Percentiles rank a stretch among this genome's conserved stretches.
These are phyloP conservation scores for Tenebrio molitor DNA, from an alignment of 1,140 invertebrate genomes.

Conservation along the genomic window DNA sequence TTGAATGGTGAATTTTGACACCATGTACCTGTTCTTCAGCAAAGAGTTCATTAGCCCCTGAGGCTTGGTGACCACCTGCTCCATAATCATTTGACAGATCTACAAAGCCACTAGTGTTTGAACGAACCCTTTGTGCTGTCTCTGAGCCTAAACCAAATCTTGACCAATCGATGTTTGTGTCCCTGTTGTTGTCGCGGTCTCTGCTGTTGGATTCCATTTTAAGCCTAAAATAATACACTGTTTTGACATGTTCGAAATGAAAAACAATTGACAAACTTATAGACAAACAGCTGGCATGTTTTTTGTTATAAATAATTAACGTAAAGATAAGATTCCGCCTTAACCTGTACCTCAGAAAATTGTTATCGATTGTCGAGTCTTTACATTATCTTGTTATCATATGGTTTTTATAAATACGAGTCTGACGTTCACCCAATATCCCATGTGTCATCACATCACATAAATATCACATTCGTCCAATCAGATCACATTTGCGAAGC, in stretches of 20 bases:
- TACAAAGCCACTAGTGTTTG: slow-evolving; percentile 76
- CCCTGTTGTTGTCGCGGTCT: slow-evolving; percentile 54
- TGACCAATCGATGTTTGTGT: slow-evolving; percentile 69
- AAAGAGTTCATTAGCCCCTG: slow-evolving; percentile 88
- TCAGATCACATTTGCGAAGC: too few relatives aligned
- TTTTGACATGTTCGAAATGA: background rate
- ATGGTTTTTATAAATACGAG: background rate
- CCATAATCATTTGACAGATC: slow-evolving; percentile 80
- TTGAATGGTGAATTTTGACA: background rate
- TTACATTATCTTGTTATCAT: slow-evolving; percentile 32
- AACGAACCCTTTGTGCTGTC: slow-evolving; percentile 66
- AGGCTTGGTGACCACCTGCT: slow-evolving; percentile 84
- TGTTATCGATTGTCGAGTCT: slow-evolving; percentile 20
- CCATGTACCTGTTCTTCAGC: slow-evolving; percentile 82
- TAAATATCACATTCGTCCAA: too few relatives aligned
- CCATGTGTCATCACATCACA: background rate
- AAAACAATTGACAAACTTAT: background rate
- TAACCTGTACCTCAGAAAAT: slow-evolving; percentile 4
- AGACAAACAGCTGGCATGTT: background rate
- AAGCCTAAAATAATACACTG: background rate
- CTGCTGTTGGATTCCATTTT: slow-evolving; percentile 55
- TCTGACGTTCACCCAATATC: background rate
- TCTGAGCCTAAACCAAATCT: slow-evolving; percentile 70
- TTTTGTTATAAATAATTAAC: background rate
- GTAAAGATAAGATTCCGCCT: slow-evolving; percentile 22